phyloP scores from a whole-genome alignment of 2,888 invertebrate species.

The Rhyacophila evoluta region DNA sequence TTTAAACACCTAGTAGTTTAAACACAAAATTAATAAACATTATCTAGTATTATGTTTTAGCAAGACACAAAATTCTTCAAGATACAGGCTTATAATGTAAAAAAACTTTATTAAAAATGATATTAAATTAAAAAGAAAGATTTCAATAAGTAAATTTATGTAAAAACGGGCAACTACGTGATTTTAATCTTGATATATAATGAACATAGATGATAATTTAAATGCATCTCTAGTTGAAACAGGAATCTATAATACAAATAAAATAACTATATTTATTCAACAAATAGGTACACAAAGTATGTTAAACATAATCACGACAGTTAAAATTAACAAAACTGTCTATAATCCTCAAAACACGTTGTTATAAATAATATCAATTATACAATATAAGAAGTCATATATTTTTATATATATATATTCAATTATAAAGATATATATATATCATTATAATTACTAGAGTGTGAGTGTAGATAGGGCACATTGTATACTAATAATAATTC shows the following conservation, averaged over 20 bases:
- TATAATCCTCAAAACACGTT: too few relatives aligned
- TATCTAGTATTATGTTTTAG: too few relatives aligned
- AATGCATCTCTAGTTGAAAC: background rate
- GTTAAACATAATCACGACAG: constrained; percentile 49
- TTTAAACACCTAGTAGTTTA: too few relatives aligned
- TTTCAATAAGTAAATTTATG: too few relatives aligned
- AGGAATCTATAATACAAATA: constrained; percentile 14
- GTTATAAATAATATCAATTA: background rate
- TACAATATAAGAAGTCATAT: background rate
- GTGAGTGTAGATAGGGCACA: constrained; percentile 55
- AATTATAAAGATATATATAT: constrained; percentile 30
- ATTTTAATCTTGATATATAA: too few relatives aligned
- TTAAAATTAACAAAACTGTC: constrained; percentile 36
- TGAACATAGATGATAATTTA: too few relatives aligned
- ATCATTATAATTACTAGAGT: constrained; percentile 40
- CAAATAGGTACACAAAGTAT: constrained; percentile 52
- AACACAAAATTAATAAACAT: too few relatives aligned
- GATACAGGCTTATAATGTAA: too few relatives aligned
- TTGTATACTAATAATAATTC: constrained; percentile 50
- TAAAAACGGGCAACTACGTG: too few relatives aligned
- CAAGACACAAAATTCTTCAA: too few relatives aligned
- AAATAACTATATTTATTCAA: constrained; percentile 40
- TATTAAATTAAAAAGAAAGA: too few relatives aligned
- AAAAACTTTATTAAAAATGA: too few relatives aligned
- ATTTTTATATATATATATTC: background rate